A percentile compares a stretch with the other conserved stretches of the same genome.
Conservation (phyloP, 2,888 invertebrate genomes). For the Ophion obscuratus region DNA sequence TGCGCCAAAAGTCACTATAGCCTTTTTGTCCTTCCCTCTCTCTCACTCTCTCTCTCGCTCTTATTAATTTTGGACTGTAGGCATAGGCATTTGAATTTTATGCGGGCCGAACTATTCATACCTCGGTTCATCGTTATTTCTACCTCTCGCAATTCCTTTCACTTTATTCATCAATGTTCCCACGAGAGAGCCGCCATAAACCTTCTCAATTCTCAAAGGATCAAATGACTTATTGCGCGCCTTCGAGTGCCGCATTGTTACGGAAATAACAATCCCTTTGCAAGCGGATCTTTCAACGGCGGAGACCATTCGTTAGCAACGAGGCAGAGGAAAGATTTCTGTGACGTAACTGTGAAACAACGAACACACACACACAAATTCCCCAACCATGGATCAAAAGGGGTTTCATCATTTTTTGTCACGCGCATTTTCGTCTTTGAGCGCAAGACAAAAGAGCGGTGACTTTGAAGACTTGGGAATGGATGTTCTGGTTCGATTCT, state of each 20-base stretch:
- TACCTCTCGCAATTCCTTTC: constrained; percentile 34
- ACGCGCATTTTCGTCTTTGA: background rate
- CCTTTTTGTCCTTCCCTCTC: background rate
- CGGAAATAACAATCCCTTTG: constrained; percentile 57
- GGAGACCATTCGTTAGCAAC: constrained; percentile 43
- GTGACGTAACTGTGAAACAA: background rate
- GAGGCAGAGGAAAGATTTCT: constrained; percentile 77
- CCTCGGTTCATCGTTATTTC: constrained; percentile 48
- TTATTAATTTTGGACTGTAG: background rate
- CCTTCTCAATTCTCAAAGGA: constrained; percentile 69
- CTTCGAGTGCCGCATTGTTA: constrained; percentile 67
- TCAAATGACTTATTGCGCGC: constrained; percentile 70
- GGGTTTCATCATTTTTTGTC: background rate
- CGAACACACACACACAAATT: background rate
- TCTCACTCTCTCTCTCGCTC: no score
- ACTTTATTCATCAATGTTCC: constrained; percentile 28
- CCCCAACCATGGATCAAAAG: background rate
- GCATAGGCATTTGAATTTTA: constrained; percentile 40
- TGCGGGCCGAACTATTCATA: constrained; percentile 37
- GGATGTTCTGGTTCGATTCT: no score
- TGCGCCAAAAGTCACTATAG: constrained; percentile 17
- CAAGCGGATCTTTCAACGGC: constrained; percentile 10
- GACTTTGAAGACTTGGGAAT: no score
- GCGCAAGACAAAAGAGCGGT: no score
- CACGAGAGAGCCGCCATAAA: constrained; percentile 37